Evolutionary conservation across 2,888 invertebrate genomes (phyloP).

Genomic region (Brachyptera putata): DNA sequence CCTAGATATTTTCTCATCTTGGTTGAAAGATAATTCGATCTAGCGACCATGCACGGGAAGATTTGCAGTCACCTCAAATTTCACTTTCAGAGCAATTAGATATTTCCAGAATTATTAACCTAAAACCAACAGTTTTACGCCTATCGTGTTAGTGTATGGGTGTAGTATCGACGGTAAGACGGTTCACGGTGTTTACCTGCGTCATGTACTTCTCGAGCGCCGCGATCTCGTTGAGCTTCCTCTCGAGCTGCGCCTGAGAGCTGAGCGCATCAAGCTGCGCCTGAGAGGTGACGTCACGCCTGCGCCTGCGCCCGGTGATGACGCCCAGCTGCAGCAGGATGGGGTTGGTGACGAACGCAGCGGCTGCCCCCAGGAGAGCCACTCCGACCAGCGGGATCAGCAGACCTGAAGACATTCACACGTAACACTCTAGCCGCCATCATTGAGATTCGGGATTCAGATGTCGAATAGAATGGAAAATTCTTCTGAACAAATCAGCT

Average conservation of each 20-base stretch:
- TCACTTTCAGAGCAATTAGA: too few relatives aligned
- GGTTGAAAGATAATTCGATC: too few relatives aligned
- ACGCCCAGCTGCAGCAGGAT: constrained; percentile 73
- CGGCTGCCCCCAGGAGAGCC: constrained; percentile 69
- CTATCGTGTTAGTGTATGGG: too few relatives aligned
- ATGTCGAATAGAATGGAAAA: neutral
- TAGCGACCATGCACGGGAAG: too few relatives aligned
- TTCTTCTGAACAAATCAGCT: too few relatives aligned
- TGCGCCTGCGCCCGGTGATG: constrained; percentile 57
- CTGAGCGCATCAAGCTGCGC: neutral
- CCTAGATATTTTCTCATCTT: too few relatives aligned
- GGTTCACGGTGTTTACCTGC: constrained; percentile 30
- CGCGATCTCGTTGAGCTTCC: constrained; percentile 31
- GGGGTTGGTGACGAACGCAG: constrained; percentile 72
- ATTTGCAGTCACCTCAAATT: too few relatives aligned
- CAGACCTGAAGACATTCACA: constrained; percentile 25
- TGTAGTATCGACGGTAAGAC: neutral
- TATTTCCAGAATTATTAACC: too few relatives aligned
- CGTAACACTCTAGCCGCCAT: too few relatives aligned
- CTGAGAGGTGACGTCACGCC: constrained; percentile 41
- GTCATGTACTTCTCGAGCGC: constrained; percentile 37
- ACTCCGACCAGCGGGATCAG: constrained; percentile 32
- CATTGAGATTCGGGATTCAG: neutral
- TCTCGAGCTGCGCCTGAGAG: constrained; percentile 18
- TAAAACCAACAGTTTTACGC: too few relatives aligned